Evolutionary conservation across 2,888 invertebrate genomes (phyloP), one percentile per base, ranked within the genome.

Genomic region (Seira musarum): DNA sequence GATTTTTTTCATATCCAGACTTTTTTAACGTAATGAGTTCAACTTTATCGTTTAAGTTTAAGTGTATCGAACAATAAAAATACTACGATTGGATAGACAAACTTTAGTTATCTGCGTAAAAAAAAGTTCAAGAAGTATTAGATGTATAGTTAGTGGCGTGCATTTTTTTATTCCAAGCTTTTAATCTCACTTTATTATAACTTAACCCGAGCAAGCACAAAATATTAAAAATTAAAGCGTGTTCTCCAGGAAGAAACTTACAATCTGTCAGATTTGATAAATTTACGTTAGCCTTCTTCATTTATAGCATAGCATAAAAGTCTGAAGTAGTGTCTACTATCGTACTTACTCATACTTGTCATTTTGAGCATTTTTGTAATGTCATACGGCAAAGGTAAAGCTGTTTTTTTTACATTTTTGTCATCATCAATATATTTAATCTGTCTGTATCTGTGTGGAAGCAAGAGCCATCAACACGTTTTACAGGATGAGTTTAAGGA

Each of bases 1-100:
- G 70, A 53, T 76, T 76, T 76, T 74, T 76, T 77, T 77, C 77
- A 77, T 77, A 71, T 71, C 57, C 77, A 77, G 77, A 77, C 71
- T 77, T 77, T 75, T 77, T 76, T 66, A 77, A 77, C 77, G 70
- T 70, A 69, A 46, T 76, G 76, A 76, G 70, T 77, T 77, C 49
- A 53, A 61, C n/a, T 71, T 65, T 72, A 72, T 25, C 17, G 63
- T 67, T 76, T n/a, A 57, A n/a, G 17, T 57, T n/a, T n/a, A n/a
- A n/a, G n/a, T n/a, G n/a, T n/a, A n/a, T n/a, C n/a, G n/a, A n/a
- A n/a, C n/a, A n/a, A n/a, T 8, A 69, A 72, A 19, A 73, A 77
- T 70, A 77, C n/a, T n/a, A n/a, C n/a, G 71, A 70, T 77, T 77
- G 70, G 77, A 40, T 77, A 77, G 77, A 77, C 65, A 57, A n/a